These are phyloP conservation scores for Ophthalmolycus amberensis DNA, from an alignment of 2,113 vertebrate species.

Conservation along the genomic window DNA sequence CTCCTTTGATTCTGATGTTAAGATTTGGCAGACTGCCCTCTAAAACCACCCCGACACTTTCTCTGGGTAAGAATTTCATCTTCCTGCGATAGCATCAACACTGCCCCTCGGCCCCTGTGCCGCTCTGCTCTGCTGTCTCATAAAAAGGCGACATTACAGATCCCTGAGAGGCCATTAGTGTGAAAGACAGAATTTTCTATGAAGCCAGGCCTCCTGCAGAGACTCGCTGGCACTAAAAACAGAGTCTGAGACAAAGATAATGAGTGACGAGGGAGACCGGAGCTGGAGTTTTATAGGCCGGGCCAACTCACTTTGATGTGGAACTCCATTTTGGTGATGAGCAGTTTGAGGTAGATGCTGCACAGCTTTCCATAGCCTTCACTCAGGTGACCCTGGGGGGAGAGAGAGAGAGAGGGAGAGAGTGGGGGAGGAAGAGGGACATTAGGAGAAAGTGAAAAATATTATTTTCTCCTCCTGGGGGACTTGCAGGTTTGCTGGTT, in stretches of 20 bases:
- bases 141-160: slow-evolving; percentile 64
- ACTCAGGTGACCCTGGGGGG: slow-evolving; percentile 90
- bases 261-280: slow-evolving; percentile 61
- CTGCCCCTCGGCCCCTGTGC: not conserved
- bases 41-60: not conserved
- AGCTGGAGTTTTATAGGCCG: slow-evolving; percentile 58
- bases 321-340: slow-evolving; percentile 99
- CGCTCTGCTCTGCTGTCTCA: slow-evolving; percentile 44
- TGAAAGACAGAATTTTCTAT: slow-evolving; percentile 56
- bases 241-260: slow-evolving; percentile 62
- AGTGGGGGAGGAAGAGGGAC: not conserved
- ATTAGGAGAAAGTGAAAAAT: not conserved
- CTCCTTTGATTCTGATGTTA: not conserved
- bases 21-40: not conserved
- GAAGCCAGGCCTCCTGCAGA: slow-evolving; percentile 39
- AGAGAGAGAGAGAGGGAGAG: not conserved
- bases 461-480: not conserved
- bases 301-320: slow-evolving; percentile 93
- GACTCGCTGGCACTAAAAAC: slow-evolving; percentile 61
- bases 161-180: slow-evolving; percentile 64
- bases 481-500: not conserved
- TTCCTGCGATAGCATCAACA: slow-evolving; percentile 25
- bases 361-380: slow-evolving; percentile 97
- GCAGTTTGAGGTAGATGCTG: slow-evolving; percentile 98
- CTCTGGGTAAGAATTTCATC: slow-evolving; percentile 13